Percentiles rank a stretch among this genome's conserved stretches.
phyloP scores from a whole-genome alignment of 2,888 invertebrate species.

The Sussaba pulchella region DNA sequence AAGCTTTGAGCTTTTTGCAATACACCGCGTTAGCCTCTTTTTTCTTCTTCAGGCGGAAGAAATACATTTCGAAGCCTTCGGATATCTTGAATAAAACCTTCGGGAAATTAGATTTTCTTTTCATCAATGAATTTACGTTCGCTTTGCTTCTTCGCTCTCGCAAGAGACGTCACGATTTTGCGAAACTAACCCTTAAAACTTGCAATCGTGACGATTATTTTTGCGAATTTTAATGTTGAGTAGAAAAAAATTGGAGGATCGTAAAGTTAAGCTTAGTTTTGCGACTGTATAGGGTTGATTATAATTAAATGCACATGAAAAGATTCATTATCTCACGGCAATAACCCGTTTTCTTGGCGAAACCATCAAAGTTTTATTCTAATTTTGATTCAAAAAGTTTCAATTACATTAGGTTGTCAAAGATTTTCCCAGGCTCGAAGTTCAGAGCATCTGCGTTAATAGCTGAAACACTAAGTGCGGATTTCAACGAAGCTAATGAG shows the following conservation, averaged over 20 bases:
- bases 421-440: too few relatives aligned
- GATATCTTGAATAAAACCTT: neutral
- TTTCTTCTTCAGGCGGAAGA: neutral
- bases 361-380: too few relatives aligned
- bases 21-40: conserved; percentile 8
- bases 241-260: neutral
- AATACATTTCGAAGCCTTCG: neutral
- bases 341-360: neutral
- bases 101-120: neutral
- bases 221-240: neutral
- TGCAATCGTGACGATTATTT: neutral
- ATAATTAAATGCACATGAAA: neutral
- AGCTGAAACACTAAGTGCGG: too few relatives aligned
- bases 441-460: too few relatives aligned
- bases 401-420: too few relatives aligned
- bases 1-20: conserved; percentile 16
- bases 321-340: neutral
- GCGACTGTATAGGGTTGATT: too few relatives aligned
- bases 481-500: too few relatives aligned
- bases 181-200: neutral
- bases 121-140: too few relatives aligned
- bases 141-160: too few relatives aligned
- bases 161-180: too few relatives aligned
- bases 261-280: too few relatives aligned
- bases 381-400: too few relatives aligned